Base-by-base conservation (phyloP, 2,797 vertebrate genomes). In the Simalia tracyae region DNA sequence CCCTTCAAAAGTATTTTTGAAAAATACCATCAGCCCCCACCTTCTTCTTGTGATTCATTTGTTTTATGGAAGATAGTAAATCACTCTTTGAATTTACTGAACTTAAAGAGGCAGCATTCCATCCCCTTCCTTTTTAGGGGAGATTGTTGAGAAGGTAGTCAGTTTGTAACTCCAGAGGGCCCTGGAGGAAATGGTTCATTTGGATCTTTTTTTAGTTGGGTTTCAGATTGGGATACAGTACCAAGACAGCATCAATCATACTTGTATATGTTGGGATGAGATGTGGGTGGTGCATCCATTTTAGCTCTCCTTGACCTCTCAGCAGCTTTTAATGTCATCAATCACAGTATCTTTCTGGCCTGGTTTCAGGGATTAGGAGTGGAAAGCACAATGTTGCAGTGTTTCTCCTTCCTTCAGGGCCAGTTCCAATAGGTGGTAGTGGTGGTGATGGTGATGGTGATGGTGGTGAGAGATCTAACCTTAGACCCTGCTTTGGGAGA, bases 31-130 rank as follows among this genome's bases (percentile, higher is more conserved):
- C 57, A 63, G 87, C 87, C 76, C 86, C 86, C 92, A 88, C 90
- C 94, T 90, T 92, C 22, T 89, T 91, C 56, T 85, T 87, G 17
- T 89, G 90, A 93, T 94, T 94, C 87, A 93, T 93, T 50, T 57
- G 64, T 59, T 91, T 90, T 84, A 87, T 88, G 88, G 84, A 54
- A 93, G 64, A 88, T 60, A 92, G 46, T 61, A 93, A 93, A 94
- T 90, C 86, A 93, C 66, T 46, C 2, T 31, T 68, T 66, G 42
- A 14, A 19, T 88, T 88, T 56, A 66, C 15, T 68, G 26, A 88
- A 88, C 15, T 31, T 31, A 1, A 68, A 68, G 15, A 76, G 17
- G 36, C 68, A 42, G 1, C 22, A 7, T 42, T 76, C 68, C 36
- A 76, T 76, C 36, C 36, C 36, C 31, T 76, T 17, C 42, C 72